Evolutionary conservation across 2,888 invertebrate species (phyloP), one percentile per base, ranked within the genome.

Genomic region (Drosophila borborema): DNA sequence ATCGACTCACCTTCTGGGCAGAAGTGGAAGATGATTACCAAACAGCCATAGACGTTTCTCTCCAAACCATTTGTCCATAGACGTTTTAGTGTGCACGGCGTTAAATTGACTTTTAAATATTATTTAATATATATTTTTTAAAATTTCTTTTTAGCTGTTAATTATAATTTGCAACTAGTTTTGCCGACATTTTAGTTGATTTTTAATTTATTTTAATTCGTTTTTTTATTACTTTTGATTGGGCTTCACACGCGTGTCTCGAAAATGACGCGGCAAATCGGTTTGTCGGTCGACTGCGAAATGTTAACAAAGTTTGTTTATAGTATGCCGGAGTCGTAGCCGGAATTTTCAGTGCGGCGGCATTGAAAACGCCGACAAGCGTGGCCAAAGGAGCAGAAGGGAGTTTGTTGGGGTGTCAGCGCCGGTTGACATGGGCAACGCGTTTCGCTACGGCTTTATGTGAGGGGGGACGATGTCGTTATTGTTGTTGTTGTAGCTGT

Each of bases 41-140:
- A 97, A 96, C 94, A 97, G 96, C 97, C 97, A 97, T 93, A 97
- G 94, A 94, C 96, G 96, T 94, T 96, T 96, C 94, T 97, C 97
- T 94, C 96, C 96, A 94, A 97, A 96, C 97, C 97, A 97, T 97
- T 96, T 97, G 96, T 97, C 97, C 97, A 97, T 97, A 94, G 91
- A 92, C 91, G 85, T 58, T 61, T 60, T 23, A 8, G 72, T 64
- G 43, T n/a, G 10, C 14, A 36, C 23, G 36, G 59, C 54, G 28
- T 58, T 23, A 23, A 55, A 34, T 54, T 43, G 28, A 18, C 23
- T 56, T 60, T 64, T 23, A 36, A 28, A 48, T 18, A 10, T 14
- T 31, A 10, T n/a, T 56, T 45, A 36, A 16, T 28, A 28, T 28
- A 6, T 6, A 6, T 6, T 12, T 14, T 18, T 16, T 16, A 18